A percentile compares a stretch with the other conserved stretches of the same genome.
phyloP scores from a whole-genome alignment of 2,797 vertebrate genomes.

The Sparidentex hasta region DNA sequence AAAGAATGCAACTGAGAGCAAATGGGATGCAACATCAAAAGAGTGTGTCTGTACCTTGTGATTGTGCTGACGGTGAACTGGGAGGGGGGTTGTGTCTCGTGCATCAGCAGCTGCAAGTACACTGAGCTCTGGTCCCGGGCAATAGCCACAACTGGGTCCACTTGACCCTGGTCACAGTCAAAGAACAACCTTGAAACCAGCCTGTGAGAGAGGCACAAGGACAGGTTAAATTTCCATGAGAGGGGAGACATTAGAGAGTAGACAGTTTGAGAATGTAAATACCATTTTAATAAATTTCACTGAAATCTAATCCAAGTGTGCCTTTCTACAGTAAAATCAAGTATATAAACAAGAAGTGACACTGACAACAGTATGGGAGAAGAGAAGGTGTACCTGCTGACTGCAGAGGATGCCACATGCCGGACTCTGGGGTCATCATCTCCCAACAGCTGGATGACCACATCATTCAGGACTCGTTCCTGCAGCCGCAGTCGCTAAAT shows the following conservation, averaged over 20 bases:
- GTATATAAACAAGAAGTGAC: neutral
- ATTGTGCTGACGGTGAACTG: conserved; percentile 96
- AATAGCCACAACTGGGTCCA: conserved; percentile 95
- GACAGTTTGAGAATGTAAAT: neutral
- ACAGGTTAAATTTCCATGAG: neutral
- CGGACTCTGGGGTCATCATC: conserved; percentile 97
- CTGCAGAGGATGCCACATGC: conserved; percentile 90
- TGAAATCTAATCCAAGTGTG: neutral
- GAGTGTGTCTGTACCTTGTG: conserved; percentile 87
- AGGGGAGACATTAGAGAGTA: neutral
- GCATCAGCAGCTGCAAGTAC: conserved; percentile 97
- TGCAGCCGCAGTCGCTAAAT: conserved; percentile 91
- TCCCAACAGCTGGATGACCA: conserved; percentile 92
- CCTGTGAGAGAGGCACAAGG: conserved; percentile 69
- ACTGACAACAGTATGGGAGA: neutral
- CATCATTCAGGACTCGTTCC: conserved; percentile 90
- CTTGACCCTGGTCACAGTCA: conserved; percentile 95
- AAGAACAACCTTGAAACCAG: conserved; percentile 95
- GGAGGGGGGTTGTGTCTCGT: conserved; percentile 94
- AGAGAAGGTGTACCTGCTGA: conserved; percentile 86
- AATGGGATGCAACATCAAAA: neutral
- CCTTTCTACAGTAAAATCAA: neutral
- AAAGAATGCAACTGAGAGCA: neutral
- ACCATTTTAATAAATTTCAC: neutral
- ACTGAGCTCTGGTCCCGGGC: conserved; percentile 96